Percentiles rank a stretch among this genome's conserved stretches.
phyloP scores from a whole-genome alignment of 1,140 invertebrate species.

The Cyphomyrmex costatus region DNA sequence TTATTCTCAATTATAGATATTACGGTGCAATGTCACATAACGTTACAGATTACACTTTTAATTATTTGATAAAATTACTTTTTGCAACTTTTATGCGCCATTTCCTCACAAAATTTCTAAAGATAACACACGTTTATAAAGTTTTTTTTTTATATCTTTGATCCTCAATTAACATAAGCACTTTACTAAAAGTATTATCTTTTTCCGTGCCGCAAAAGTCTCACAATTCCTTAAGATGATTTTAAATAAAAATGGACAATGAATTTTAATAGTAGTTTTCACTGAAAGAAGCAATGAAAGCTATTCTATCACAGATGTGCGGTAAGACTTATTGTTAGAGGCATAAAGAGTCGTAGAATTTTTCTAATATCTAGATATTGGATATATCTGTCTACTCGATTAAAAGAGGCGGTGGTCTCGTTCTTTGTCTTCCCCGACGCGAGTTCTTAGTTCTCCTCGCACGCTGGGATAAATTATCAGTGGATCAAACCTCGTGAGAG shows the following conservation, averaged over 20 bases:
- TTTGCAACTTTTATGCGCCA: no score
- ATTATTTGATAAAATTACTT: background rate
- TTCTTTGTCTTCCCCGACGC: constrained; percentile 9
- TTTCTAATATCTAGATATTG: constrained; percentile 11
- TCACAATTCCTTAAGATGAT: no score
- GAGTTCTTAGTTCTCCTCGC: constrained; percentile 9
- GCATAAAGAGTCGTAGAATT: background rate
- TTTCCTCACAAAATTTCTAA: no score
- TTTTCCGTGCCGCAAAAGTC: no score
- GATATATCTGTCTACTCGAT: background rate
- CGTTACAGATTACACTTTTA: background rate
- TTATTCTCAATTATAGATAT: background rate
- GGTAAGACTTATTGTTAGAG: background rate
- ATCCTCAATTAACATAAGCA: no score
- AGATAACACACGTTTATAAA: no score
- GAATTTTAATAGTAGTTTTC: background rate
- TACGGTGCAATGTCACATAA: background rate
- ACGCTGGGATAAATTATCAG: constrained; percentile 28
- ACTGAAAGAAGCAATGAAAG: background rate
- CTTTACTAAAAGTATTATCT: no score
- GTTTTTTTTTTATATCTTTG: no score
- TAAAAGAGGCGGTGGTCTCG: background rate
- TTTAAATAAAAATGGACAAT: no score
- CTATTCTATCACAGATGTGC: background rate
- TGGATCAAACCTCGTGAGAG: constrained; percentile 28